phyloP scores from a whole-genome alignment of 2,888 invertebrate species.

The Psylliodes chrysocephalus region DNA sequence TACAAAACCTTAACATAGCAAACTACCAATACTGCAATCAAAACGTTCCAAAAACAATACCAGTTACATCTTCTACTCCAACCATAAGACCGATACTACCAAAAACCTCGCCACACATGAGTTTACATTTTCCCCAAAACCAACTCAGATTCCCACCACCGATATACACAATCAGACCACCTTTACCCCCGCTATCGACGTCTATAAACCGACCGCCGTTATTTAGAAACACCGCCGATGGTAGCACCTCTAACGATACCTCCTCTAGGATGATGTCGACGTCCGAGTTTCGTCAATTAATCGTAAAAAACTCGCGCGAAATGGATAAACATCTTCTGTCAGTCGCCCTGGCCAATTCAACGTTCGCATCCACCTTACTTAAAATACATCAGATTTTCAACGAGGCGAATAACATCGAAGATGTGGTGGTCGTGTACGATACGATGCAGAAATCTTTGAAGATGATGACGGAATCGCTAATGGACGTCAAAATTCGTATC shows the following conservation, averaged over 20 bases:
- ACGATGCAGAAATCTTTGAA: slow-evolving; percentile 67
- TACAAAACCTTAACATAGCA: background rate
- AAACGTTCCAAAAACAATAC: background rate
- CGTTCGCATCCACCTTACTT: slow-evolving; percentile 66
- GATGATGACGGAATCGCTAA: slow-evolving; percentile 49
- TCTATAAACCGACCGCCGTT: background rate
- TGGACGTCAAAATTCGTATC: background rate
- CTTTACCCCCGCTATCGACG: background rate
- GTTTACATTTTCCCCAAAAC: background rate
- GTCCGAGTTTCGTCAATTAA: background rate
- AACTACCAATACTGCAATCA: background rate
- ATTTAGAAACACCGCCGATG: background rate
- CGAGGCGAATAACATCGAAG: slow-evolving; percentile 39
- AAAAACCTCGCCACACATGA: background rate
- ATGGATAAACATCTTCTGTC: slow-evolving; percentile 1
- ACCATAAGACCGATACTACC: too few relatives aligned
- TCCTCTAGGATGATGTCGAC: background rate
- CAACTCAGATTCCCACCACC: background rate
- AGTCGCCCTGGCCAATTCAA: slow-evolving; percentile 67
- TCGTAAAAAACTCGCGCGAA: background rate
- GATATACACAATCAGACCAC: background rate
- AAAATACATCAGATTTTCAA: slow-evolving; percentile 65
- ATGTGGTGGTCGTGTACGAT: slow-evolving; percentile 67
- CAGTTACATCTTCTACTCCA: background rate
- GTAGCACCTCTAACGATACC: background rate